These are phyloP conservation scores for Todiramphus saurophagus DNA, from an alignment of 2,113 vertebrate genomes.

Conservation along the genomic window DNA sequence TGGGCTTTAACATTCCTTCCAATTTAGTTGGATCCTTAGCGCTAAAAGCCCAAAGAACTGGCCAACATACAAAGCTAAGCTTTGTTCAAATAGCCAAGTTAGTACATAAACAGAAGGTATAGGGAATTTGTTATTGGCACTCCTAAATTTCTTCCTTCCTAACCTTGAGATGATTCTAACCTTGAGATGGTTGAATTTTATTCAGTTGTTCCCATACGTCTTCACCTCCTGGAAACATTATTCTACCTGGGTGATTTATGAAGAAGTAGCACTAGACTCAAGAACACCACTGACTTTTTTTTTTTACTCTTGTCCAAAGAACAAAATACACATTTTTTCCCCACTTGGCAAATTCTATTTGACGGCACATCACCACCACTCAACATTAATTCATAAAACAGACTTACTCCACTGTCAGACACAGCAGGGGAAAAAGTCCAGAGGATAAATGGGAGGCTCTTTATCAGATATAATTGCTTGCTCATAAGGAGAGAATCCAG, in stretches of 20 bases:
- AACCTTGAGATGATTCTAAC: constrained; percentile 30
- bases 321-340: constrained; percentile 42
- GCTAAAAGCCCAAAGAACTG: constrained; percentile 41
- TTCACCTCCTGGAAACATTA: constrained; percentile 59
- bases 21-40: constrained; percentile 33
- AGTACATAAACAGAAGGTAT: constrained; percentile 25
- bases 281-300: constrained; percentile 37
- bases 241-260: constrained; percentile 15
- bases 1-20: constrained; percentile 61
- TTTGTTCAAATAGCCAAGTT: constrained; percentile 42
- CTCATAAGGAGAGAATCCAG: constrained; percentile 80
- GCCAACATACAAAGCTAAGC: constrained; percentile 46
- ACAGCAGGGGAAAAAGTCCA: constrained; percentile 34
- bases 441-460: constrained; percentile 47
- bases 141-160: constrained; percentile 15
- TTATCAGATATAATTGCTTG: constrained; percentile 62
- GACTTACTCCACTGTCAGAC: constrained; percentile 60
- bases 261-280: constrained; percentile 42
- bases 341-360: constrained; percentile 62
- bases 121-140: neutral
- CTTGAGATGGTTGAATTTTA: constrained; percentile 6
- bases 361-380: constrained; percentile 62
- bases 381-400: constrained; percentile 55
- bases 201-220: neutral
- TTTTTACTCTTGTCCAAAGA: constrained; percentile 44